phyloP scores from a whole-genome alignment of 2,113 vertebrate species.

The Tenrec ecaudatus region DNA sequence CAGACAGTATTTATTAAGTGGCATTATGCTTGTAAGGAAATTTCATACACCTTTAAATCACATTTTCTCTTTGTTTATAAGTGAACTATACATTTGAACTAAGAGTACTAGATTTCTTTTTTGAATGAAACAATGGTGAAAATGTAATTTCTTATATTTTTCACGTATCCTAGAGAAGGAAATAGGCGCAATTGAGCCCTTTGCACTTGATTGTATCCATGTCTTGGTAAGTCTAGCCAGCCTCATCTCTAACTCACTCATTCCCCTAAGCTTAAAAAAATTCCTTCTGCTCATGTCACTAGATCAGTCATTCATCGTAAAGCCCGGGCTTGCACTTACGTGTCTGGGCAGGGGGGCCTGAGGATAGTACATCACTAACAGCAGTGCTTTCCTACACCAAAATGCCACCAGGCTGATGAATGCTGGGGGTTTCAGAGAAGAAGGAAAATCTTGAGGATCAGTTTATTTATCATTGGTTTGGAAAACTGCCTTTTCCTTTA shows the following conservation, averaged over 20 bases:
- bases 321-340: conserved; percentile 66
- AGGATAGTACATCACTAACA: conserved; percentile 73
- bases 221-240: conserved; percentile 62
- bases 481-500: conserved; percentile 70
- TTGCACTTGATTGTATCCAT: conserved; percentile 67
- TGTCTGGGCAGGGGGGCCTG: conserved; percentile 65
- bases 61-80: conserved; percentile 31
- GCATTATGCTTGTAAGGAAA: background rate
- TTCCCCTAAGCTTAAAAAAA: conserved; percentile 65
- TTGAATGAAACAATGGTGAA: background rate
- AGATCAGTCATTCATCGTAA: conserved; percentile 73
- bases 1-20: no score
- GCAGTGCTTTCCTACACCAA: conserved; percentile 57
- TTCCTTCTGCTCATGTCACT: conserved; percentile 64
- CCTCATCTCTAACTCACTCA: conserved; percentile 43
- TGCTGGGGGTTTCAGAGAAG: conserved; percentile 78
- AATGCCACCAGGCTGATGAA: conserved; percentile 60
- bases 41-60: background rate
- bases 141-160: conserved; percentile 78
- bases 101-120: conserved; percentile 26
- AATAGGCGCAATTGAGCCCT: conserved; percentile 62
- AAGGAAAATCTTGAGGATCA: conserved; percentile 75
- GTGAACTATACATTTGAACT: conserved; percentile 40
- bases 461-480: conserved; percentile 80
- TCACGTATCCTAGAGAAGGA: conserved; percentile 67